These are phyloP conservation scores for Venustoraphidia nigricollis DNA, from an alignment of 2,888 invertebrate species.

Conservation along the genomic window DNA sequence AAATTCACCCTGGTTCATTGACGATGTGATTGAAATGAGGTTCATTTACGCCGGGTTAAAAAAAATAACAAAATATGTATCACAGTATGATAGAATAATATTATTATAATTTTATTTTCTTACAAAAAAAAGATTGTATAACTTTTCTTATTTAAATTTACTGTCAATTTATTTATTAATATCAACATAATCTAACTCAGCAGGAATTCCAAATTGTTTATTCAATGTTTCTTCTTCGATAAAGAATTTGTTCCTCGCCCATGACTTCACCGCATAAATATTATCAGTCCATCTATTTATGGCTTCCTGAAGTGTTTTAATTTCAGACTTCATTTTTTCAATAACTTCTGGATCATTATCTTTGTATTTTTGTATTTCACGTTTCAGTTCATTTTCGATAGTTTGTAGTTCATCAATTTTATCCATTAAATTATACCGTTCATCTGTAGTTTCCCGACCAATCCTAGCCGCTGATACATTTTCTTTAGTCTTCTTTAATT, in stretches of 20 bases:
- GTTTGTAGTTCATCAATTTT: conserved; percentile 36
- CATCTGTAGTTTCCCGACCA: conserved; percentile 40
- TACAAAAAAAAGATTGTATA: no score
- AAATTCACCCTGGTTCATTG: no score
- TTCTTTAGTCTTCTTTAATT: conserved; percentile 34
- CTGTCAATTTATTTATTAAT: conserved; percentile 11
- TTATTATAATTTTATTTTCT: no score
- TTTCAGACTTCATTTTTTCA: conserved; percentile 44
- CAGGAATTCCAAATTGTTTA: conserved; percentile 72
- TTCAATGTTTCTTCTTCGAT: conserved; percentile 58
- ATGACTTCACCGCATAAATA: conserved; percentile 64
- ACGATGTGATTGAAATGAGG: no score
- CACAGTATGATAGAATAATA: no score
- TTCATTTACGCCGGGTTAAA: no score
- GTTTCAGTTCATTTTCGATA: conserved; percentile 35
- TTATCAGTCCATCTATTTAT: conserved; percentile 88
- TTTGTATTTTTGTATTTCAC: conserved; percentile 46
- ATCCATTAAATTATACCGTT: conserved; percentile 34
- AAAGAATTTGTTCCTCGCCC: conserved; percentile 72
- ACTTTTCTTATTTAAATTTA: no score
- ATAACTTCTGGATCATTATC: conserved; percentile 65
- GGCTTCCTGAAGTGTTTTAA: conserved; percentile 51
- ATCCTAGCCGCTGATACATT: conserved; percentile 29
- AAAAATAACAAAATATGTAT: no score
- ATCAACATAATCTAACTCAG: conserved; percentile 68